These are phyloP conservation scores for Balanococcus diminutus DNA, from an alignment of 2,888 invertebrate genomes.

Conservation along the genomic window DNA sequence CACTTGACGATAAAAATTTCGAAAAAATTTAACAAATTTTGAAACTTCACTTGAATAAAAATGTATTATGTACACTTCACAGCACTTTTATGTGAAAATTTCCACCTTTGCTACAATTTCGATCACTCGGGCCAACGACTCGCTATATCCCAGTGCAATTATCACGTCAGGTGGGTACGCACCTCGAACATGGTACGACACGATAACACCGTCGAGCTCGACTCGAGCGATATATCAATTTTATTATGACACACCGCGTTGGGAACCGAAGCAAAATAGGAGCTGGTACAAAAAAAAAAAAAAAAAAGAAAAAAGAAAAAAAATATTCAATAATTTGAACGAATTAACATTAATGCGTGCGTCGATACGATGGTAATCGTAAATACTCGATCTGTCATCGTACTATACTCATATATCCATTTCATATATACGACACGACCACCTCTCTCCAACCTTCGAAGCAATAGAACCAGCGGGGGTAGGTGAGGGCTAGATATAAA, in stretches of 20 bases:
- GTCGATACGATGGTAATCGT: too few species aligned
- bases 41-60: too few species aligned
- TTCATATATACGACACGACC: too few species aligned
- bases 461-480: too few species aligned
- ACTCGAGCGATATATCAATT: neutral
- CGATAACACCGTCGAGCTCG: neutral
- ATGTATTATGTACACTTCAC: too few species aligned
- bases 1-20: too few species aligned
- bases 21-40: too few species aligned
- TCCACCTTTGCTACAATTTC: neutral
- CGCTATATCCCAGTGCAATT: neutral
- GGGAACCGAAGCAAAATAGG: neutral
- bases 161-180: neutral
- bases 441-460: neutral
- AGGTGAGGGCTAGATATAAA: neutral
- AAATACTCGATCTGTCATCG: too few species aligned
- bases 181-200: neutral
- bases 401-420: too few species aligned
- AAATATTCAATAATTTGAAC: neutral
- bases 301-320: neutral
- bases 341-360: neutral
- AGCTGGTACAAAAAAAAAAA: neutral
- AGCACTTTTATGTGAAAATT: too few species aligned
- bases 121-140: neutral
- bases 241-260: neutral